Percentiles rank a stretch among this genome's conserved stretches.
Conservation (phyloP, 2,113 vertebrate genomes). For the Phoenicopterus ruber region DNA sequence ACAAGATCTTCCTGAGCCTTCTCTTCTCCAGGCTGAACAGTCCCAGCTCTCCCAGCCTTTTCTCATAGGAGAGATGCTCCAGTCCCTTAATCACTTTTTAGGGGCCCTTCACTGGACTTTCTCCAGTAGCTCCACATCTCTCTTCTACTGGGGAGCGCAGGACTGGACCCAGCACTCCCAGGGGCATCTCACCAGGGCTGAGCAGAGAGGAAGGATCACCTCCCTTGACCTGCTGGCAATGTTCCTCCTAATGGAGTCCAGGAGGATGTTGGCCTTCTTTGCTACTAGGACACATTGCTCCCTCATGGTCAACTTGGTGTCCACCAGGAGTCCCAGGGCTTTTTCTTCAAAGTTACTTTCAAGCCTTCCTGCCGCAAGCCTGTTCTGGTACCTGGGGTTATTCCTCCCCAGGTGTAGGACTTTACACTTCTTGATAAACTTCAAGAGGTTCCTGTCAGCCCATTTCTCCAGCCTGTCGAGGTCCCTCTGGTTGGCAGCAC, state of each 20-base stretch:
- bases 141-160: neutral
- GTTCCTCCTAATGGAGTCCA: neutral
- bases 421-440: neutral
- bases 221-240: neutral
- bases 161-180: neutral
- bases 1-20: neutral
- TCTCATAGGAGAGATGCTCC: neutral
- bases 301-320: neutral
- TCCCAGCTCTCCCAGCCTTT: neutral
- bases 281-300: accelerated
- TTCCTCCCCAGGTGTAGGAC: neutral
- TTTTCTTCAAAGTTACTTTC: neutral
- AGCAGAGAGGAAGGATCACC: accelerated
- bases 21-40: neutral
- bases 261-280: neutral
- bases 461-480: neutral
- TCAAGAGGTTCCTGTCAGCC: neutral
- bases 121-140: neutral
- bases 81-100: neutral
- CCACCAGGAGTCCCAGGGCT: accelerated
- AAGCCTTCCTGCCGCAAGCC: neutral
- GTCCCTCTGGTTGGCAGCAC: neutral
- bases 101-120: neutral
- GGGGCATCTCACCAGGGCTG: neutral
- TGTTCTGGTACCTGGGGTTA: neutral